Evolutionary conservation across 2,113 vertebrate genomes (phyloP), one percentile per base, ranked within the genome.

Genomic region (Nannospalax galili): DNA sequence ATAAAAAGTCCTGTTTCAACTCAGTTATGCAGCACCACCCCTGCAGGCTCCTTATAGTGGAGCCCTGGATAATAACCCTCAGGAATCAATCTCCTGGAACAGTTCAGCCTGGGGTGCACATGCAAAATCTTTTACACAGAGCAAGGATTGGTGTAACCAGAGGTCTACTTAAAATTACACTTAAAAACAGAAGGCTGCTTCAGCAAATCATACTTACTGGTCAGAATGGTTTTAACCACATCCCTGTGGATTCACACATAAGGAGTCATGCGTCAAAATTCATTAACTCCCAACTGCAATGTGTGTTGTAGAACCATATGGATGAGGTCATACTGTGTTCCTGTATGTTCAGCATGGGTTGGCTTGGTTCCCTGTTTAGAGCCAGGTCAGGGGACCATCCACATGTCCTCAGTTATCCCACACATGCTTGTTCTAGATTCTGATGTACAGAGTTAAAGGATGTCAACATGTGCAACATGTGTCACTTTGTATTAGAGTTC

Each of bases 161-260:
- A 80, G 12, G 1, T 62, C 65, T 73, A 16, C 56, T 93, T 93
- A 92, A 88, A 88, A 82, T 80, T 37, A 72, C 24, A 42, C 48
- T 80, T 56, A 35, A 52, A n/a, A 85, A 69, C 64, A 52, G 35
- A 85, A 75, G 56, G 7, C 60, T 60, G 24, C 15, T 85, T 95
- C 45, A 85, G 62, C 62, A 81, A 88, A 88, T 12, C 2, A 2
- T 28, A 26, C 56, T 84, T 74, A 64, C 15, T 67, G 58, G 42
- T 65, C 28, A 37, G 69, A 73, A 80, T 74, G 52, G 20, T 80
- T 93, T 77, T 52, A 70, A 12, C n/a, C 37, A 7, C 1, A 14
- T 90, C 74, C 42, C 28, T 72, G n/a, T 86, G 48, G 22, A 79
- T 88, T 73, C 73, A n/a, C 28, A 64, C 73, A 20, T 26, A 65